These are phyloP conservation scores for Enteromius mattozi DNA, from an alignment of 2,797 vertebrate species.

Conservation along the genomic window DNA sequence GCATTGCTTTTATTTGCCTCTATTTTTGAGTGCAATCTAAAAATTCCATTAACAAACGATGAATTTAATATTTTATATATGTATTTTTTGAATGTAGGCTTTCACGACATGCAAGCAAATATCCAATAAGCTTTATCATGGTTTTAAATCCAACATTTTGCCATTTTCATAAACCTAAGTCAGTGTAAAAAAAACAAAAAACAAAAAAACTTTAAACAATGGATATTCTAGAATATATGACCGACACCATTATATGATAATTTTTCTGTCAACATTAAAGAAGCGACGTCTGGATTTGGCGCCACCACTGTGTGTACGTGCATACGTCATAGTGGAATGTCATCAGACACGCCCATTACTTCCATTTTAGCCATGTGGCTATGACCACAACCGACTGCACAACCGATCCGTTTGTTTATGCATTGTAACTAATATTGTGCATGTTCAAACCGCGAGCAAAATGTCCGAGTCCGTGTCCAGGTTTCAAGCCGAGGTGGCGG, in stretches of 20 bases:
- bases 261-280: background rate
- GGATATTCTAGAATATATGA: background rate
- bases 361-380: slow-evolving; percentile 54
- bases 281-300: slow-evolving; percentile 23
- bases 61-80: background rate
- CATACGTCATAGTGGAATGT: slow-evolving; percentile 41
- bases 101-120: background rate
- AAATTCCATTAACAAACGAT: background rate
- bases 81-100: background rate
- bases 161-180: background rate
- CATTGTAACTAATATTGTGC: background rate
- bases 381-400: slow-evolving; percentile 19
- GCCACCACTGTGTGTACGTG: background rate
- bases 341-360: slow-evolving; percentile 45
- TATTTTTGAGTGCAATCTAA: background rate
- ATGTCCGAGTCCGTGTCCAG: slow-evolving; percentile 68
- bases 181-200: background rate
- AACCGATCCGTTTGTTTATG: background rate
- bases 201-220: background rate
- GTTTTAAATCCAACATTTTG: background rate
- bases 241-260: background rate
- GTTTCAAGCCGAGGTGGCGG: slow-evolving; percentile 77
- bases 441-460: slow-evolving; percentile 7
- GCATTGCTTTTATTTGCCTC: background rate
- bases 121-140: background rate